phyloP scores from a whole-genome alignment of 2,113 vertebrate species.

The Leuciscus idus region DNA sequence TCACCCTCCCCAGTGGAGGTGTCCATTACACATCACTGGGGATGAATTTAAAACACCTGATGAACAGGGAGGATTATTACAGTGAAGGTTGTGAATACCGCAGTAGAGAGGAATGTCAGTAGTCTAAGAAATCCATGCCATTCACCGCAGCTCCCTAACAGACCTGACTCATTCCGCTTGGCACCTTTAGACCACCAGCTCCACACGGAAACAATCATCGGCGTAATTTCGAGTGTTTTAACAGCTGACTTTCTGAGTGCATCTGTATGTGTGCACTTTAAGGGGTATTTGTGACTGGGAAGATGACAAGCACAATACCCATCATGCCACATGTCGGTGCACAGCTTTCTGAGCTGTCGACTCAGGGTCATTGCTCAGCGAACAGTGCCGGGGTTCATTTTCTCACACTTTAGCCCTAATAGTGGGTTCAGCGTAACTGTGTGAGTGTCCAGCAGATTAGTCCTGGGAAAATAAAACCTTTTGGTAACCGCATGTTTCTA shows the following conservation, averaged over 20 bases:
- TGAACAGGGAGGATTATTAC: slow-evolving; percentile 43
- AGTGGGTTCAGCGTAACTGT: background rate
- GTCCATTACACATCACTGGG: slow-evolving; percentile 50
- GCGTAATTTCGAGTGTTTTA: slow-evolving; percentile 70
- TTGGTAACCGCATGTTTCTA: background rate
- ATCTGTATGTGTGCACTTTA: slow-evolving; percentile 43
- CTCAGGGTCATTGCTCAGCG: slow-evolving; percentile 3
- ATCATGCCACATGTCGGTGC: slow-evolving; percentile 43
- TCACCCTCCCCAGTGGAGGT: background rate
- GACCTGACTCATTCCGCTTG: slow-evolving; percentile 63
- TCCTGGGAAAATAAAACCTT: slow-evolving; percentile 20
- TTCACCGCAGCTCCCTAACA: slow-evolving; percentile 54
- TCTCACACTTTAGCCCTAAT: slow-evolving; percentile 24
- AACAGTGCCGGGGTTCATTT: background rate
- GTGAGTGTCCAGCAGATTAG: slow-evolving; percentile 11
- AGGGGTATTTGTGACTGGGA: slow-evolving; percentile 51
- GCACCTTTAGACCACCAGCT: slow-evolving; percentile 66
- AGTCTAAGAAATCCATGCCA: slow-evolving; percentile 64
- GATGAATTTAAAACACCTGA: slow-evolving; percentile 50
- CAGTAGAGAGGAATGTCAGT: slow-evolving; percentile 60
- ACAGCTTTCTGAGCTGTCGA: slow-evolving; percentile 21
- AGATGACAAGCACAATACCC: slow-evolving; percentile 60
- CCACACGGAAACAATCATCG: slow-evolving; percentile 71
- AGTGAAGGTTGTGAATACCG: slow-evolving; percentile 20
- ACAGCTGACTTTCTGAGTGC: slow-evolving; percentile 66